Percentiles rank a stretch among this genome's conserved stretches.
Conservation (phyloP, 2,888 invertebrate species). For the Papilio gigon region DNA sequence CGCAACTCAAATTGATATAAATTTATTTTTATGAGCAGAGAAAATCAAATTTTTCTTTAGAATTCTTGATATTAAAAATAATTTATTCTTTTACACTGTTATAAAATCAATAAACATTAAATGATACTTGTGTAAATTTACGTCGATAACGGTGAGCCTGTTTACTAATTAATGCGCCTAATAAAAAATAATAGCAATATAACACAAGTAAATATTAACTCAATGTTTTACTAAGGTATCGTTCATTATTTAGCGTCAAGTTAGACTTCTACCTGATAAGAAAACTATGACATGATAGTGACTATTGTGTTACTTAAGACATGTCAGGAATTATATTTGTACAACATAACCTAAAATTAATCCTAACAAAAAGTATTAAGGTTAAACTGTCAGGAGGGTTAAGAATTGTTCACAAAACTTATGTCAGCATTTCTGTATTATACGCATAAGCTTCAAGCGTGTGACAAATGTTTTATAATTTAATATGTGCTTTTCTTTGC, state of each 20-base stretch:
- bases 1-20: conserved; percentile 46
- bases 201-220: too few relatives aligned
- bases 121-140: too few relatives aligned
- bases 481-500: conserved; percentile 1
- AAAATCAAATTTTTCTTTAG: background rate
- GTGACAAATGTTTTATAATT: conserved; percentile 19
- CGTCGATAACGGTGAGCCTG: too few relatives aligned
- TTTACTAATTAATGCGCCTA: too few relatives aligned
- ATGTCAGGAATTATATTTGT: background rate
- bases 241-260: too few relatives aligned
- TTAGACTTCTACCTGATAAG: too few relatives aligned
- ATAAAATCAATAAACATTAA: background rate
- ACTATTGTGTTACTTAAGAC: too few relatives aligned
- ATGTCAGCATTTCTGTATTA: background rate
- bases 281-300: too few relatives aligned
- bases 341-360: background rate
- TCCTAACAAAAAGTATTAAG: background rate
- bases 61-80: background rate
- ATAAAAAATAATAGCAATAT: too few relatives aligned
- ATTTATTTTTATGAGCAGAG: conserved; percentile 1
- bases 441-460: conserved; percentile 4
- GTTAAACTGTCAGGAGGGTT: background rate
- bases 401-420: background rate
- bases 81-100: background rate
- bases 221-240: too few relatives aligned